Base-by-base conservation (phyloP, 2,113 vertebrate genomes). In the Gracilinanus agilis region DNA sequence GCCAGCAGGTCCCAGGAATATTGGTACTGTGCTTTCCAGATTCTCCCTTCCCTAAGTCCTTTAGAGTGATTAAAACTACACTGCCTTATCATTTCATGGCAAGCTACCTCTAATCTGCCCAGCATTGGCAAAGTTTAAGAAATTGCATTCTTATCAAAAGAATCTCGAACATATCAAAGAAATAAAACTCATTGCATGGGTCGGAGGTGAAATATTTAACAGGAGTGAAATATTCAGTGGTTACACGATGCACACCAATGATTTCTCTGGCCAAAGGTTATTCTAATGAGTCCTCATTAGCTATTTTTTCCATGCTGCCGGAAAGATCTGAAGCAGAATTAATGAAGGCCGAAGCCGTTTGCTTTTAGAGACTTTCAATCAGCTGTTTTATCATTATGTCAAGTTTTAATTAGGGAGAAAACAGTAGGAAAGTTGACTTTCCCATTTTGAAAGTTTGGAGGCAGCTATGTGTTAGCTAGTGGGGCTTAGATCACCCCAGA, bases 151-250 rank as follows among this genome's bases (percentile, higher is more conserved):
- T 91, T 90, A 2, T 55, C 13, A 90, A 61, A 88, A 92, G 44
- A 40, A 4, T 9, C 83, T 12, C 7, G 88, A 0, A 54, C 9
- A n/a, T 44, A 44, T 40, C 11, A 9, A 89, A 11, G 16, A 25
- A 34, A 34, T 6, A 53, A 19, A 27, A 40, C 75, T 56, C 44
- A 88, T 16, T 10, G 1, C 9, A 49, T 0, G 44, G 12, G 90
- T 90, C 93, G 10, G 53, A 83, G 90, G 97, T 94, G 95, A 96
- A 91, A 90, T 93, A 91, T 97, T 96, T 89, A 97, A 88, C 93
- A 95, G 89, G 44, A 67, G 61, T 96, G 16, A 98, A 98, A 97
- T 97, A 94, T 95, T 96, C 40, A 96, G 92, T 25, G 90, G 58
- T 94, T 24, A 96, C 94, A 58, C 75, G 19, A 23, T 94, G 49